phyloP scores from a whole-genome alignment of 2,888 invertebrate species.

The Tortrix viridana region DNA sequence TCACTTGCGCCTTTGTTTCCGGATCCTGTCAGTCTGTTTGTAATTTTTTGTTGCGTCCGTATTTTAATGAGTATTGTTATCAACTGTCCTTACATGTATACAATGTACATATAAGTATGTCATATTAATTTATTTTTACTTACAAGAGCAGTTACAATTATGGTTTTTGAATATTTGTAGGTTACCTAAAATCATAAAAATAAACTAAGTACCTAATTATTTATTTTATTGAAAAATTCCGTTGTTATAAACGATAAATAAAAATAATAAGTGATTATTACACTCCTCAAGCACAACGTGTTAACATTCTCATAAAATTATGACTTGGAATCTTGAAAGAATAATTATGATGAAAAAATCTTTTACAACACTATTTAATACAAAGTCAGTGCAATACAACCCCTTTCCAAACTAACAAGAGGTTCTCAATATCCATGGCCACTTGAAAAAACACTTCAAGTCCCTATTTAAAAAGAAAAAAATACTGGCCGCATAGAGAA shows the following conservation, averaged over 20 bases:
- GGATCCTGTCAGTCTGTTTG: conserved; percentile 24
- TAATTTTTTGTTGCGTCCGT: conserved; percentile 8
- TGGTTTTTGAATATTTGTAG: too few species aligned
- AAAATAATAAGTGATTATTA: background rate
- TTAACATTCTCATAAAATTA: conserved; percentile 23
- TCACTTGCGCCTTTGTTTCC: conserved; percentile 32
- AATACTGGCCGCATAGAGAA: conserved; percentile 67
- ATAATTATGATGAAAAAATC: conserved; percentile 35
- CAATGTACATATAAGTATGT: too few species aligned
- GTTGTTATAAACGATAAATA: background rate
- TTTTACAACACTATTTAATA: conserved; percentile 18
- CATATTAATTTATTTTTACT: too few species aligned
- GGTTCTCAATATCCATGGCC: conserved; percentile 72
- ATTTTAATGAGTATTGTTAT: background rate
- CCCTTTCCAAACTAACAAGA: conserved; percentile 57
- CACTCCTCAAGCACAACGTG: conserved; percentile 11
- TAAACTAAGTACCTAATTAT: too few species aligned
- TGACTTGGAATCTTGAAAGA: conserved; percentile 17
- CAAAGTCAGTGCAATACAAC: conserved; percentile 52
- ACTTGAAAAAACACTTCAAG: conserved; percentile 70
- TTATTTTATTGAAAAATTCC: too few species aligned
- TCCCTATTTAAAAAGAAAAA: conserved; percentile 56
- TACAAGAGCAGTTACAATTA: too few species aligned
- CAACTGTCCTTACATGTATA: too few species aligned
- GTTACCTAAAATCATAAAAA: too few species aligned